Percentiles rank a stretch among this genome's conserved stretches.
Evolutionary conservation across 2,888 invertebrate species (phyloP).

Genomic region (Synergus japonicus): DNA sequence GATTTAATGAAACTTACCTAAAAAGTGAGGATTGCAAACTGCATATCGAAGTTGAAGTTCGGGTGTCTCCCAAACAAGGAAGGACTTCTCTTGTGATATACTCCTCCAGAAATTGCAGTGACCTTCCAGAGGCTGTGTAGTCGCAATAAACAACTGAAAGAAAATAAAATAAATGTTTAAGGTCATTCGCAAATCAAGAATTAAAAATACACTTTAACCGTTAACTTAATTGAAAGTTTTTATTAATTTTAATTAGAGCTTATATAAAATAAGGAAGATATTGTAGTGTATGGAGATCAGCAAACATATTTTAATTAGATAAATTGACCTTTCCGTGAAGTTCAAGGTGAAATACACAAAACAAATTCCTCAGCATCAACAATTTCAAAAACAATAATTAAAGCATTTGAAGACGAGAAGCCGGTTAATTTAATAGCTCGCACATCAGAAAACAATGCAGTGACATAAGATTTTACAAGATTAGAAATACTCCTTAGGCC

Average conservation of each 20-base stretch:
- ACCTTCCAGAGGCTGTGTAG: conserved; percentile 91
- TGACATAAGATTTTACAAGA: conserved; percentile 14
- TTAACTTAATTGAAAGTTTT: too few species aligned
- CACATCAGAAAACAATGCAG: conserved; percentile 3
- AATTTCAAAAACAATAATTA: neutral
- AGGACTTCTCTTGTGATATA: conserved; percentile 88
- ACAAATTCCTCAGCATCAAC: neutral
- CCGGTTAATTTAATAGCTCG: conserved; percentile 4
- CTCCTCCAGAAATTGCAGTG: conserved; percentile 91
- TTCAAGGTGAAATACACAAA: neutral
- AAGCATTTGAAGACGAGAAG: neutral
- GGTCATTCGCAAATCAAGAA: too few species aligned
- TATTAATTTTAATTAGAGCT: too few species aligned
- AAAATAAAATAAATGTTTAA: conserved; percentile 59
- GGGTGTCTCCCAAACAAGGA: conserved; percentile 90
- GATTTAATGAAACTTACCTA: conserved; percentile 80
- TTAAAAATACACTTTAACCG: too few species aligned
- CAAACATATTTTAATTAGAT: neutral
- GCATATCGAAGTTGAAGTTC: conserved; percentile 89
- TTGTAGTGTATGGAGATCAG: neutral
- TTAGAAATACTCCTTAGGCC: neutral
- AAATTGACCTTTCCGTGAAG: neutral
- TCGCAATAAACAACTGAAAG: conserved; percentile 91
- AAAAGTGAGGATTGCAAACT: conserved; percentile 92
- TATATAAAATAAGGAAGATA: too few species aligned